Conservation (phyloP, 2,113 vertebrate species). For the Ailuropoda melanoleuca region DNA sequence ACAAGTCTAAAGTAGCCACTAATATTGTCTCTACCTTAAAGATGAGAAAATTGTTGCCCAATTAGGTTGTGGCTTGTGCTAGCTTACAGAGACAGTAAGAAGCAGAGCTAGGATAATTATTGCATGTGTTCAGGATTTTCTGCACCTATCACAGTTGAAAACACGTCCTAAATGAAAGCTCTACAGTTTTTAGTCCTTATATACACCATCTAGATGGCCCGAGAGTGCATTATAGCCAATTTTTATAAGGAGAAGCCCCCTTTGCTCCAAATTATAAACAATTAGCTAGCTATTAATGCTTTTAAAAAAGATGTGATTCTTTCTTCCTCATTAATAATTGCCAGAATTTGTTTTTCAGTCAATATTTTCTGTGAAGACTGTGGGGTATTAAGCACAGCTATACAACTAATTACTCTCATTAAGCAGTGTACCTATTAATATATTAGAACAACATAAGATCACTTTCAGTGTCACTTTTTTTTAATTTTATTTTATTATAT, state of each 20-base stretch:
- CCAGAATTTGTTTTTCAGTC: neutral
- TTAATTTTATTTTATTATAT: too few species aligned
- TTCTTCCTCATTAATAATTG: neutral
- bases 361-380: neutral
- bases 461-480: neutral
- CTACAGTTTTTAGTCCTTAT: neutral
- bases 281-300: neutral
- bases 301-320: neutral
- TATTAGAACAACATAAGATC: neutral
- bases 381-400: neutral
- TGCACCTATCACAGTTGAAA: neutral
- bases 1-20: neutral
- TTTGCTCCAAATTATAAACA: neutral
- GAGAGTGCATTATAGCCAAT: neutral
- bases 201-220: neutral
- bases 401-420: neutral
- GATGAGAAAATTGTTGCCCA: neutral
- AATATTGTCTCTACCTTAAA: neutral
- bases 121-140: accelerated
- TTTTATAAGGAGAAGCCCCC: neutral
- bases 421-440: neutral
- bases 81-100: neutral
- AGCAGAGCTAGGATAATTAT: neutral
- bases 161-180: neutral
- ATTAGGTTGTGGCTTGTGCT: neutral